A percentile compares a stretch with the other conserved stretches of the same genome.
These are phyloP conservation scores for Ethmia dodecea DNA, from an alignment of 2,888 invertebrate species.

Conservation along the genomic window DNA sequence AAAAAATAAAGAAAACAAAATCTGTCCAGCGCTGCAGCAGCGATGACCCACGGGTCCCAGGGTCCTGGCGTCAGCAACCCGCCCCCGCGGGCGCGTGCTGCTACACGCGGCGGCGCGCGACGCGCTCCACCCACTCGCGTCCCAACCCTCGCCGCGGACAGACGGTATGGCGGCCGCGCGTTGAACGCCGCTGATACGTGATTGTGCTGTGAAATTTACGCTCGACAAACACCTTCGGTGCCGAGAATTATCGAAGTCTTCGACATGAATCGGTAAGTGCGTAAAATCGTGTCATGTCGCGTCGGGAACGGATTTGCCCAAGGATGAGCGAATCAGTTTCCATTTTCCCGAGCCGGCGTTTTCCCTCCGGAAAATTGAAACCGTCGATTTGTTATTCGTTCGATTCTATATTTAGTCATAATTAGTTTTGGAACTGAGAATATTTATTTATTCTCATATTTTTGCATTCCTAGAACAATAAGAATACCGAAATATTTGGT, in stretches of 20 bases:
- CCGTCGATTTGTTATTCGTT: conserved; percentile 9
- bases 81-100: too few relatives aligned
- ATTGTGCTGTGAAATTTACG: conserved; percentile 38
- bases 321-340: conserved; percentile 11
- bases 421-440: too few relatives aligned
- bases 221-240: conserved; percentile 20
- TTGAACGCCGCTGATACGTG: conserved; percentile 33
- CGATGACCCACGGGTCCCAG: too few relatives aligned
- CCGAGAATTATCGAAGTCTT: conserved; percentile 19
- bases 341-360: conserved; percentile 31
- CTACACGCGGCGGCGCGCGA: background rate
- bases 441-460: too few relatives aligned
- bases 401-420: background rate
- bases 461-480: too few relatives aligned
- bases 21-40: too few relatives aligned
- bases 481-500: too few relatives aligned
- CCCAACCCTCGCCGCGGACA: conserved; percentile 48
- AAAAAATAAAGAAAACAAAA: too few relatives aligned
- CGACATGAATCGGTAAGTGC: conserved; percentile 41
- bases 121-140: conserved; percentile 49
- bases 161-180: conserved; percentile 52
- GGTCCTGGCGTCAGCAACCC: too few relatives aligned
- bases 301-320: background rate
- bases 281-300: conserved; percentile 1
- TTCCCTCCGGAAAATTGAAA: conserved; percentile 39